Conservation (phyloP, 2,888 invertebrate genomes). For the Gymnosoma rotundatum region DNA sequence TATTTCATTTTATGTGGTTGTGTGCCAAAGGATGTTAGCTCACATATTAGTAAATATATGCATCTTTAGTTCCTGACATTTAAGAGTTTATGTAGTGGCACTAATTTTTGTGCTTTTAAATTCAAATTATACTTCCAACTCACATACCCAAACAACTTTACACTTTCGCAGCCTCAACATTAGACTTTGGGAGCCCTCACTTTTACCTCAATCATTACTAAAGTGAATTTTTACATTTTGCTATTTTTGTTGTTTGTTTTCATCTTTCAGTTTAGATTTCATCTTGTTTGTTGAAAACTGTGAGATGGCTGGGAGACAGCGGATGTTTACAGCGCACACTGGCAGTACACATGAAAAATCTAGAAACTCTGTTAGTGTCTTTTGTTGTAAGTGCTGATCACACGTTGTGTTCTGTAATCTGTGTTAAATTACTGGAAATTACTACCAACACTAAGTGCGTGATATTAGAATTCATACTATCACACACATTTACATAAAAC, state of each 20-base stretch:
- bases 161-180: neutral
- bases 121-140: conserved; percentile 38
- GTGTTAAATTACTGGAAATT: conserved; percentile 73
- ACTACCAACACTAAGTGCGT: conserved; percentile 66
- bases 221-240: conserved; percentile 5
- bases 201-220: conserved; percentile 41
- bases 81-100: conserved; percentile 71
- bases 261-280: conserved; percentile 40
- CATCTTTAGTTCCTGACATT: conserved; percentile 56
- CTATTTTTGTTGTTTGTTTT: neutral
- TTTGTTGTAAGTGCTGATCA: conserved; percentile 37
- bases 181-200: neutral
- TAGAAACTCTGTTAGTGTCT: conserved; percentile 7
- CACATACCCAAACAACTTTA: neutral
- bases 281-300: conserved; percentile 23
- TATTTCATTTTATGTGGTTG: neutral
- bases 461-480: conserved; percentile 36
- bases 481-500: conserved; percentile 15
- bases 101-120: conserved; percentile 64
- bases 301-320: neutral
- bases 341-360: neutral
- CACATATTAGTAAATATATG: conserved; percentile 20
- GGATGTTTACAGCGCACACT: neutral
- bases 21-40: conserved; percentile 24
- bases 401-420: conserved; percentile 65